Evolutionary conservation across 1,140 invertebrate species (phyloP), one percentile per base, ranked within the genome.

Genomic region (Drosophila sp.): DNA sequence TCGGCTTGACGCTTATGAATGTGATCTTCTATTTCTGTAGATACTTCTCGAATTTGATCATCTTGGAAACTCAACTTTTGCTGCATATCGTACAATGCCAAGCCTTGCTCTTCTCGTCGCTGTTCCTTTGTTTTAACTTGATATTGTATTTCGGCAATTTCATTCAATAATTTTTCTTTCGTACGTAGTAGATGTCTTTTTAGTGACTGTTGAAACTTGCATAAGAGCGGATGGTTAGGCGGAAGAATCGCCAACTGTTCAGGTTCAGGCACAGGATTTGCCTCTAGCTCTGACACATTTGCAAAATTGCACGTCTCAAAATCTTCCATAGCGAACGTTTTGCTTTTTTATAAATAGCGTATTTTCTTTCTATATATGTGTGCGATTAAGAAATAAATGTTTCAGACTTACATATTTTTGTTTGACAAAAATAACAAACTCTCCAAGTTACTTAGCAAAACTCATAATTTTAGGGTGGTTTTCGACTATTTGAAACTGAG

Each of bases 221-320:
- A 90, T 91, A 96, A 93, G 38, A 95, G 91, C 1, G 94, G 94
- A 92, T 96, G 95, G 78, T 95, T 93, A 0, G 95, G 89, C 4
- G 91, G 75, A 47, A 92, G 70, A 23, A 92, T 70, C 0, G 78
- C 77, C 55, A 91, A 60, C 63, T 76, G 65, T 10, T 90, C 81
- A 1, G 85, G 71, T 32, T 89, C 84, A 29, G 69, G 55, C 0
- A 23, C 29, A 3, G 58, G 7, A 25, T 61, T 41, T 47, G 35
- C 2, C n/a, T 30, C 41, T 0, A 23, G 3, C 0, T 76, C 79
- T 33, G 50, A 57, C 5, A 65, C 63, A 57, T 80, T 71, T 11
- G 61, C 71, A 40, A 82, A 86, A 7, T 82, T 81, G 30, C 85
- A 89, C 1, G 70, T 72, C 3, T 69, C 79, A 10, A 66, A 57